Evolutionary conservation across 2,888 invertebrate genomes (phyloP), one percentile per base, ranked within the genome.

Genomic region (Eutolmus rufibarbis): DNA sequence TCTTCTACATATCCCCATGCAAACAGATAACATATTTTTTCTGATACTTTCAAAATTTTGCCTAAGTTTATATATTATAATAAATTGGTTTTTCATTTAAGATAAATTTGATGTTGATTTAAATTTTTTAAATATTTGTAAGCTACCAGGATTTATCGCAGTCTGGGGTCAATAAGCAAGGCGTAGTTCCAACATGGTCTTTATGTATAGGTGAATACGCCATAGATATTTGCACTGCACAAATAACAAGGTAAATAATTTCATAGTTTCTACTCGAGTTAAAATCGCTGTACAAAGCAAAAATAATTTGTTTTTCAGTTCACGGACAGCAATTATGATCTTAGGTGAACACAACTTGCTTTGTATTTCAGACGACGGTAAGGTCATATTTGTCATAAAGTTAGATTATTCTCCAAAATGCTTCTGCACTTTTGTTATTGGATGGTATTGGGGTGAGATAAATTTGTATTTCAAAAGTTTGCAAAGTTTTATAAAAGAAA

Each of bases 291-390:
- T 14, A 46, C n/a, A 9, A 46, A 31, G 7, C 1, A 4, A 12
- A 19, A 34, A 76, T 46, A 0, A 19, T 23, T 1, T 12, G 90
- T 78, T 88, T 92, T 90, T 90, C 92, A 96, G 94, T 92, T 95
- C 92, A 92, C 95, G 94, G 92, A 95, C 96, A 8, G 95, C 95
- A 88, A 95, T 98, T 87, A 92, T 97, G 88, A 95, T 97, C 40
- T 93, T 98, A 87, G 98, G 97, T 56, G 98, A 98, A 92, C 95
- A 96, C 90, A 96, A 96, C 92, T 93, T 98, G 19, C 97, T 95
- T 90, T 96, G 96, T 91, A 94, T 97, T 89, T 95, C 95, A 89
- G 97, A 97, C 90, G 95, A 94, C 90, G 98, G 98, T 9, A 94
- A 95, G 86, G 93, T 98, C 89, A 96, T 95, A 90, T 97, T 96